phyloP scores from a whole-genome alignment of 2,797 vertebrate species.

The Sphenodon punctatus region DNA sequence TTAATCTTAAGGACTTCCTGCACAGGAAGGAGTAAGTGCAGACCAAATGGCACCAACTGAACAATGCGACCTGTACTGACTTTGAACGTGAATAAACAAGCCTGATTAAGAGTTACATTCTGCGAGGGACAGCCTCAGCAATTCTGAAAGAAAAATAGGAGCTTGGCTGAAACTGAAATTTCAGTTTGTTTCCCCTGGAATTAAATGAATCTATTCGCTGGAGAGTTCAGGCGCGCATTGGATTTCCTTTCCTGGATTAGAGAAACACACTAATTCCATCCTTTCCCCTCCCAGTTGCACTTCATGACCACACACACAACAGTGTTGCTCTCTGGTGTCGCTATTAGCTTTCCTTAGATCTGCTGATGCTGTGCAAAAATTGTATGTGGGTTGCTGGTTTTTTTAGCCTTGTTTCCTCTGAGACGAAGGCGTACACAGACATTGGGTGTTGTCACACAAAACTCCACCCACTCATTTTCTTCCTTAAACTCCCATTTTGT shows the following conservation, averaged over 20 bases:
- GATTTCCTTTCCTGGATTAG: constrained; percentile 34
- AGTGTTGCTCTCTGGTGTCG: not conserved
- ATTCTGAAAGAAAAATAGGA: constrained; percentile 53
- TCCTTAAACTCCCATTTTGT: too few species aligned
- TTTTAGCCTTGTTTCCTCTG: too few species aligned
- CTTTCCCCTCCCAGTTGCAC: not conserved
- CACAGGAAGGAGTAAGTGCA: constrained; percentile 73
- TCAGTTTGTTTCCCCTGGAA: constrained; percentile 38
- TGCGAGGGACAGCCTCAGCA: constrained; percentile 30
- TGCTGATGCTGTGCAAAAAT: not conserved
- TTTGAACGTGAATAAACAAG: constrained; percentile 72
- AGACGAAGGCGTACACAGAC: too few species aligned
- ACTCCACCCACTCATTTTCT: too few species aligned
- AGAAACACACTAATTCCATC: constrained; percentile 32
- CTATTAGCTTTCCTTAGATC: not conserved
- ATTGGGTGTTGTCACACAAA: too few species aligned
- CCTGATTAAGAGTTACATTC: constrained; percentile 64
- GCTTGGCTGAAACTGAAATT: constrained; percentile 44
- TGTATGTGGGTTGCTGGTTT: not conserved
- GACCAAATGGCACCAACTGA: constrained; percentile 76
- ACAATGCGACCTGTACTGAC: constrained; percentile 63
- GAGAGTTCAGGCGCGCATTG: not conserved
- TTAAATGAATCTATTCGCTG: constrained; percentile 41
- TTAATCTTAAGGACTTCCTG: constrained; percentile 83
- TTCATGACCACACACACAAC: not conserved